Evolutionary conservation across 2,113 vertebrate species (phyloP).

Genomic region (Gallinago media): DNA sequence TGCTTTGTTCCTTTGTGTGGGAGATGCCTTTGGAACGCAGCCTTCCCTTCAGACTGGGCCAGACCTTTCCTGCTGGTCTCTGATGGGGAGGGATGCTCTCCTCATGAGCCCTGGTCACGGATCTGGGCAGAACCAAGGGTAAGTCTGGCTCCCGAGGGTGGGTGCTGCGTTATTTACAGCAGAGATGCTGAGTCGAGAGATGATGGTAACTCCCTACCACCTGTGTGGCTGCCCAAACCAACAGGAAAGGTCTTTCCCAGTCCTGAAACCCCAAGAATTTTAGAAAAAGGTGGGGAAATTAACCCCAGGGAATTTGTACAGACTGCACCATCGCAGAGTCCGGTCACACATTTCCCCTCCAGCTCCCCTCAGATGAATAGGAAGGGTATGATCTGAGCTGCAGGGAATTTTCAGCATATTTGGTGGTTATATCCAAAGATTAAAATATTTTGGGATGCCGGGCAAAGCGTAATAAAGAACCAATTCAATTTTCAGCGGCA

Average conservation of each 20-base stretch:
- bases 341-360: background rate
- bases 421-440: slow-evolving; percentile 37
- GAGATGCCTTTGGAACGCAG: slow-evolving; percentile 25
- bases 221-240: background rate
- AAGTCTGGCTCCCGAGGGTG: accelerated
- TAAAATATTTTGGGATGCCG: slow-evolving; percentile 30
- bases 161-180: background rate
- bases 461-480: slow-evolving; percentile 30
- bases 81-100: background rate
- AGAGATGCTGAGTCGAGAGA: background rate
- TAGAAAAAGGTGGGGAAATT: background rate
- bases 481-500: background rate
- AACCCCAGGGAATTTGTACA: background rate
- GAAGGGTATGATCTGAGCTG: slow-evolving; percentile 1
- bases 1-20: slow-evolving; percentile 19
- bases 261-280: background rate
- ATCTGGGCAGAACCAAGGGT: background rate
- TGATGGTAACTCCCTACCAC: background rate
- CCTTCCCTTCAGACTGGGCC: background rate
- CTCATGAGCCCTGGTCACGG: accelerated
- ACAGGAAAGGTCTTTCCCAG: background rate
- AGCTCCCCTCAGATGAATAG: background rate
- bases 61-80: background rate
- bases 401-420: slow-evolving; percentile 43
- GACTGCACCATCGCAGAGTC: background rate